Base-by-base conservation (phyloP, 2,113 vertebrate species). In the Melanocharis versteri region DNA sequence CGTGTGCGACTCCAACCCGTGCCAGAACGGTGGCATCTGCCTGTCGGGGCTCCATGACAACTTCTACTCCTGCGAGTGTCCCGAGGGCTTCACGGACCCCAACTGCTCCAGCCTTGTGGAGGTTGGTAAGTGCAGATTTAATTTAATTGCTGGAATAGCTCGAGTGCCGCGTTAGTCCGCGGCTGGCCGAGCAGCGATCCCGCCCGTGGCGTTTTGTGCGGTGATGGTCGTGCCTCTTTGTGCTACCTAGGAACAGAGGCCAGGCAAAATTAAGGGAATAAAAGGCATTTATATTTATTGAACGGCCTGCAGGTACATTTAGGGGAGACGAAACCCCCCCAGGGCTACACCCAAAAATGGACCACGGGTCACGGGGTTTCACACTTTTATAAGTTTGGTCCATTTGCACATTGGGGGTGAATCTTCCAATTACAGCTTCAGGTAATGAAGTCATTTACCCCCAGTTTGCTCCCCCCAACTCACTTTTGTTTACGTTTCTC, bases 51-150 rank as follows among this genome's bases (percentile, higher is more conserved):
- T 98, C 87, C 94, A 73, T 15, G 98, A 97, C 35, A 89, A 97
- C 42, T 97, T 97, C 53, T 98, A 97, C 94, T 97, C 98, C 60
- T 98, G 98, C 3, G 97, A 98, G 51, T 98, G 98, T 84, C 98
- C 98, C 26, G 96, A 95, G 45, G 98, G 98, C 88, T 98, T 98
- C 97, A 97, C 95, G 48, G 98, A 97, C 54, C 97, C 96, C 89
- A 98, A 98, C 86, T 98, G 98, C 90, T 98, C 98, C 97, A 98
- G 97, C 93, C 53, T 97, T 97, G 97, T 98, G 98, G 98, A 98
- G 98, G 98, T 98, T 98, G 98, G 98, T 98, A 98, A 98, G 98
- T 98, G 97, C 61, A 97, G 97, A 94, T 94, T 96, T 91, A 97
- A 94, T 93, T 96, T 87, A 77, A 92, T n/a, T 33, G 39, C 76